phyloP scores from a whole-genome alignment of 2,113 vertebrate genomes.

The Chamaetylas fuelleborni region DNA sequence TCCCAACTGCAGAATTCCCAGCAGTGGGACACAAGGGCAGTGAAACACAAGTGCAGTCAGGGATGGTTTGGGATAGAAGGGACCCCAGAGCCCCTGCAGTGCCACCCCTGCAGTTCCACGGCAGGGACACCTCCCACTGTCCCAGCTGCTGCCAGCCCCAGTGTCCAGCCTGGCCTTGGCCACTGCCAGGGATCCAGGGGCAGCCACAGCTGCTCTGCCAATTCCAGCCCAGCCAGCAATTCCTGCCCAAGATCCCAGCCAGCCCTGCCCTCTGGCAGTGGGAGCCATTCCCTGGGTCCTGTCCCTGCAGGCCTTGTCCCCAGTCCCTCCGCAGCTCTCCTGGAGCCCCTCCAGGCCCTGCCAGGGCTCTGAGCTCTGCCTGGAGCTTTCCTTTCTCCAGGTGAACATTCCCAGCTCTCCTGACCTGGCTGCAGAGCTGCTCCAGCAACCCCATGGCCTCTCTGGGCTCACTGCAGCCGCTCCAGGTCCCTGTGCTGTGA shows the following conservation, averaged over 20 bases:
- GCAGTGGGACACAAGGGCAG: rapidly evolving
- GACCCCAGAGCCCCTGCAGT: rapidly evolving
- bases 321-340: neutral
- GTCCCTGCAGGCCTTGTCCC: neutral
- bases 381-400: neutral
- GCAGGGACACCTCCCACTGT: neutral
- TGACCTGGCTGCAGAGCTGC: too few relatives aligned
- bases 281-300: neutral
- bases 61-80: neutral
- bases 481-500: rapidly evolving
- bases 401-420: neutral
- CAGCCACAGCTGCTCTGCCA: too few relatives aligned
- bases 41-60: rapidly evolving
- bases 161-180: too few relatives aligned
- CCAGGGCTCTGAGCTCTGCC: rapidly evolving
- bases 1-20: neutral
- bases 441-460: neutral
- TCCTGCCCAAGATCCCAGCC: neutral
- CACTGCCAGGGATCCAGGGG: too few relatives aligned
- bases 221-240: too few relatives aligned
- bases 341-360: neutral
- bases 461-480: neutral
- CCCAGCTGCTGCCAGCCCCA: neutral
- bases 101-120: neutral
- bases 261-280: neutral